phyloP scores from a whole-genome alignment of 1,140 invertebrate genomes.

The Nephila pilipes region DNA sequence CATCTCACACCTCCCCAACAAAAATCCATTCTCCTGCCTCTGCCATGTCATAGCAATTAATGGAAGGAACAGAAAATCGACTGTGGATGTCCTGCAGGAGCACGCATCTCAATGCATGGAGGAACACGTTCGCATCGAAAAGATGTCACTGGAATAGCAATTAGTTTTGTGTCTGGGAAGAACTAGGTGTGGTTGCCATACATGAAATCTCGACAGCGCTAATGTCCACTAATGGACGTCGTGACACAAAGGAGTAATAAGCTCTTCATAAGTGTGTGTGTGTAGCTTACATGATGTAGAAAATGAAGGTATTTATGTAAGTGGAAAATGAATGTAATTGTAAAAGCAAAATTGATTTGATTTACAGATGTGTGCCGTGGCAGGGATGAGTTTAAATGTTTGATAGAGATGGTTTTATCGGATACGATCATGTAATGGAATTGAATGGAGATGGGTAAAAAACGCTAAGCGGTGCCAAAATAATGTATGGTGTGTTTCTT shows the following conservation, averaged over 20 bases:
- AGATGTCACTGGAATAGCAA: slow-evolving; percentile 16
- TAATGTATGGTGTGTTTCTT: too few species aligned
- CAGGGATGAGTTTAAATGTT: not conserved
- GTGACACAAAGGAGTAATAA: slow-evolving; percentile 3
- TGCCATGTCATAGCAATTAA: not conserved
- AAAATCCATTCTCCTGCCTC: not conserved
- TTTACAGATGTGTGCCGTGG: not conserved
- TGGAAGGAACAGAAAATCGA: not conserved
- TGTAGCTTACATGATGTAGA: not conserved
- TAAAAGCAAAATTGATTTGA: slow-evolving; percentile 24
- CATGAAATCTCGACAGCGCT: not conserved
- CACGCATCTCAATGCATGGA: not conserved
- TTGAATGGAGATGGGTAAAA: not conserved
- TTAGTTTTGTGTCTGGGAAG: slow-evolving; percentile 28
- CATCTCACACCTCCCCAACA: not conserved
- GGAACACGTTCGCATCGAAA: not conserved
- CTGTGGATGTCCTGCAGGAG: not conserved
- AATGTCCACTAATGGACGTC: slow-evolving; percentile 40
- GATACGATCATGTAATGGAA: not conserved
- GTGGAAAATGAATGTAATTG: slow-evolving; percentile 22
- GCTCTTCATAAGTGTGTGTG: not conserved
- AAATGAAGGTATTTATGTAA: slow-evolving; percentile 7
- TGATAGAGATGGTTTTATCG: not conserved
- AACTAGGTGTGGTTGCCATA: not conserved
- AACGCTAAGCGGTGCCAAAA: too few species aligned